Evolutionary conservation across 1,140 invertebrate species (phyloP).

Genomic region (Halictus rubicundus): DNA sequence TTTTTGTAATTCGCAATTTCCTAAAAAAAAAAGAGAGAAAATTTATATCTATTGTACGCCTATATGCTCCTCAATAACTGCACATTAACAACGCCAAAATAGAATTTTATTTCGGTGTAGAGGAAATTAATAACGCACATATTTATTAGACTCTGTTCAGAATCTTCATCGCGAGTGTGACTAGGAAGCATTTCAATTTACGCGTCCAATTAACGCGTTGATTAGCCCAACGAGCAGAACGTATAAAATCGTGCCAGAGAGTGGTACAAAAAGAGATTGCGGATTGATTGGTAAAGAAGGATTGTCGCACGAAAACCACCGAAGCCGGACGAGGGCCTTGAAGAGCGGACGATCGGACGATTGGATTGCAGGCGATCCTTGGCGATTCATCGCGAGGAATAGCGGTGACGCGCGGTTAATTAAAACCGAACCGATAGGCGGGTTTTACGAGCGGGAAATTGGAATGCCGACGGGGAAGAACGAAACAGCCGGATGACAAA

Average conservation of each 20-base stretch:
- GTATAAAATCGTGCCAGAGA: not conserved
- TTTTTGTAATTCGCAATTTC: no score
- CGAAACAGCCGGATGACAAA: conserved; percentile 3
- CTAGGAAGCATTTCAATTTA: no score
- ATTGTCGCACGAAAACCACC: conserved; percentile 36
- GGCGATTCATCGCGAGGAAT: conserved; percentile 33
- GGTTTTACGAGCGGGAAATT: conserved; percentile 11
- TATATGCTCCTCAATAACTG: no score
- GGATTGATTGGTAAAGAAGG: not conserved
- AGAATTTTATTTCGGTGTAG: no score
- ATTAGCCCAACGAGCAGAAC: not conserved
- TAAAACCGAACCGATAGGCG: not conserved
- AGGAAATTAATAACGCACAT: no score
- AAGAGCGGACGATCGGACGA: conserved; percentile 5
- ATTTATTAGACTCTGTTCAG: no score
- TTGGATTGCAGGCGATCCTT: not conserved
- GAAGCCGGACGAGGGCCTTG: not conserved
- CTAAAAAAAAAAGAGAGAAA: no score
- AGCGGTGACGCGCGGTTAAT: conserved; percentile 41
- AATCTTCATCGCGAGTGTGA: no score
- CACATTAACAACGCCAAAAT: no score
- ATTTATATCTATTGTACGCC: no score
- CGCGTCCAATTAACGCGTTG: no score
- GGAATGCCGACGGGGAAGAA: not conserved
- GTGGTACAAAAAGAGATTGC: not conserved